Evolutionary conservation across 2,113 vertebrate species (phyloP).

Genomic region (Charadrius vociferus): DNA sequence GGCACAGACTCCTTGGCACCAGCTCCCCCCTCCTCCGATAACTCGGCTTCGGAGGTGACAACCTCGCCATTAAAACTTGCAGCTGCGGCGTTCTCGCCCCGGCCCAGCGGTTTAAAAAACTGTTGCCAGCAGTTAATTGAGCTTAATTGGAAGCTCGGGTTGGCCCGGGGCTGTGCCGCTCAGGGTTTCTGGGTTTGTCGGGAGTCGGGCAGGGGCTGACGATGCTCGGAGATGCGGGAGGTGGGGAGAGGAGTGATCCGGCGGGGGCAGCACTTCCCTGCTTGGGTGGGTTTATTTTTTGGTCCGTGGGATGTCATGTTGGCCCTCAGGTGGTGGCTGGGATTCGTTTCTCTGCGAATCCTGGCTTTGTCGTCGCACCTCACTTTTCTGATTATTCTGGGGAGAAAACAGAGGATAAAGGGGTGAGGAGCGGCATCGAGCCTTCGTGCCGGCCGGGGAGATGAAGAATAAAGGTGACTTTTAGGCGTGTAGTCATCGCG

Average conservation of each 20-base stretch:
- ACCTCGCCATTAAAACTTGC: not conserved
- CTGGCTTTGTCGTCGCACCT: not conserved
- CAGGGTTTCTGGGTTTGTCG: not conserved
- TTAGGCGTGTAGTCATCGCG: not conserved
- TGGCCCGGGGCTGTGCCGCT: not conserved
- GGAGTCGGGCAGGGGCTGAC: not conserved
- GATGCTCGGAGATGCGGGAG: not conserved
- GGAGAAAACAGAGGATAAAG: not conserved
- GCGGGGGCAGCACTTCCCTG: not conserved
- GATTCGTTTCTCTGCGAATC: not conserved
- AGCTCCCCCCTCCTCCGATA: rapidly evolving
- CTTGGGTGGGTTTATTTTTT: not conserved
- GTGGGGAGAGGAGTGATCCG: rapidly evolving
- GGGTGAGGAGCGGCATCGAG: not conserved
- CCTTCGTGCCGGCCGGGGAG: not conserved
- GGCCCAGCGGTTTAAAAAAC: not conserved
- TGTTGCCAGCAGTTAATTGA: conserved; percentile 18
- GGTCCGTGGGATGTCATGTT: not conserved
- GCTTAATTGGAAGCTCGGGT: not conserved
- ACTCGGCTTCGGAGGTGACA: not conserved
- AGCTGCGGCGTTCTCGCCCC: not conserved
- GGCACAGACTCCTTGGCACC: conserved; percentile 46
- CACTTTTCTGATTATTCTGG: not conserved
- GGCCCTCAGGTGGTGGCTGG: not conserved
- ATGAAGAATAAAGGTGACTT: not conserved